These are phyloP conservation scores for Ganaspis sp. DNA, from an alignment of 1,140 invertebrate genomes.

Conservation along the genomic window DNA sequence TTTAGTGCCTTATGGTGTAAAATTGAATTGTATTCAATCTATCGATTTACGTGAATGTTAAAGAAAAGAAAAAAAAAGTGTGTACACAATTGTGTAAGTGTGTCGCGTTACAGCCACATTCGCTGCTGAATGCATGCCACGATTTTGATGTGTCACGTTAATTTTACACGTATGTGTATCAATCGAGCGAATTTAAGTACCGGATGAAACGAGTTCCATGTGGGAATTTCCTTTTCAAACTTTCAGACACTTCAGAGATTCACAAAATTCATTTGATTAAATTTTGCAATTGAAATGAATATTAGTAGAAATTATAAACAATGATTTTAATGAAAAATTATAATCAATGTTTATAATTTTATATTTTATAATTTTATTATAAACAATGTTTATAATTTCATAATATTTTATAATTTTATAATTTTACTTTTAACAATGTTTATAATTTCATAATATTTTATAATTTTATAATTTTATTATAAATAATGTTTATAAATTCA, in stretches of 20 bases:
- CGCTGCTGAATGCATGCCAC: background rate
- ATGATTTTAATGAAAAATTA: too few species aligned
- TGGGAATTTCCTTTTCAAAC: background rate
- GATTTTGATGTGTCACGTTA: background rate
- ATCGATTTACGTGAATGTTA: background rate
- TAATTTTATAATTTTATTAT: too few species aligned
- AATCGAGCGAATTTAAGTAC: background rate
- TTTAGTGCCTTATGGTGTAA: conserved; percentile 51
- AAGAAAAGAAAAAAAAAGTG: background rate
- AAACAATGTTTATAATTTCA: too few species aligned
- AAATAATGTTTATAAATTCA: too few species aligned
- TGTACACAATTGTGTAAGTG: background rate
- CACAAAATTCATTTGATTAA: background rate
- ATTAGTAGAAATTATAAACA: too few species aligned
- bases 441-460: too few species aligned
- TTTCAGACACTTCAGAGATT: background rate
- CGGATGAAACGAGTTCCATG: background rate
- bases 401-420: too few species aligned
- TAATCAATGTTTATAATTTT: too few species aligned
- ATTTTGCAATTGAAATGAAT: too few species aligned
- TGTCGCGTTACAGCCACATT: background rate
- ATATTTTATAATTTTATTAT: too few species aligned
- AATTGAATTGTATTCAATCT: conserved; percentile 32
- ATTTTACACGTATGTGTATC: background rate
- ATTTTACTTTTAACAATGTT: too few species aligned